A percentile compares a stretch with the other conserved stretches of the same genome.
phyloP scores from a whole-genome alignment of 2,797 vertebrate species.

The Otolemur crassicaudatus region DNA sequence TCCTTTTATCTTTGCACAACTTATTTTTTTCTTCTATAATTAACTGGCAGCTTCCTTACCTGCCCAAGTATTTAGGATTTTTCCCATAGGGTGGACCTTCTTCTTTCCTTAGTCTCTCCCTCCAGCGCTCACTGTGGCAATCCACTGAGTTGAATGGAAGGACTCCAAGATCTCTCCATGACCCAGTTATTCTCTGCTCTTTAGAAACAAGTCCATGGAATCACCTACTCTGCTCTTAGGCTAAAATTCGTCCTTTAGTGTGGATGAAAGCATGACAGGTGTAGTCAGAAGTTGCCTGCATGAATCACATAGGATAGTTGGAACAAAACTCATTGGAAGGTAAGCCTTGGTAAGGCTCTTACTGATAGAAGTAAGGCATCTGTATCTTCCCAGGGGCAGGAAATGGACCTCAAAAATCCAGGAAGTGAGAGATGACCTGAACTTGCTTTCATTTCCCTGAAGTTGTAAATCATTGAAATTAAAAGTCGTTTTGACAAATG shows the following conservation, averaged over 20 bases:
- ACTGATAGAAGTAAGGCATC: background rate
- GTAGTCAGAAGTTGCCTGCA: background rate
- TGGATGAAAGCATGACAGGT: background rate
- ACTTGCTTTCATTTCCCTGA: background rate
- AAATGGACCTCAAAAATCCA: background rate
- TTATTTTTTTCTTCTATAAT: conserved; percentile 34
- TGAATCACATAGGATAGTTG: background rate
- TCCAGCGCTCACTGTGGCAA: background rate
- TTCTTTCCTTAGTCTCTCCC: background rate
- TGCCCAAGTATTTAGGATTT: background rate
- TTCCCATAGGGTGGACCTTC: background rate
- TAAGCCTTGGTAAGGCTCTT: no score
- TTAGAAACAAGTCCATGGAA: conserved; percentile 23
- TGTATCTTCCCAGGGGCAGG: background rate
- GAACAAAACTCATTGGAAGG: background rate
- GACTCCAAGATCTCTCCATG: background rate
- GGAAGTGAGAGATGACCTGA: background rate
- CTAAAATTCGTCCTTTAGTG: background rate
- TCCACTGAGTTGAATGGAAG: background rate
- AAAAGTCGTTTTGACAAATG: background rate
- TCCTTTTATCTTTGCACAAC: background rate
- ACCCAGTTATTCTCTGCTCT: background rate
- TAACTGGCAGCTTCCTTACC: background rate
- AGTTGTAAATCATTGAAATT: background rate
- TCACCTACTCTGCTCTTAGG: background rate